Conservation (phyloP, 2,797 vertebrate species). For the Chrosomus eos region DNA sequence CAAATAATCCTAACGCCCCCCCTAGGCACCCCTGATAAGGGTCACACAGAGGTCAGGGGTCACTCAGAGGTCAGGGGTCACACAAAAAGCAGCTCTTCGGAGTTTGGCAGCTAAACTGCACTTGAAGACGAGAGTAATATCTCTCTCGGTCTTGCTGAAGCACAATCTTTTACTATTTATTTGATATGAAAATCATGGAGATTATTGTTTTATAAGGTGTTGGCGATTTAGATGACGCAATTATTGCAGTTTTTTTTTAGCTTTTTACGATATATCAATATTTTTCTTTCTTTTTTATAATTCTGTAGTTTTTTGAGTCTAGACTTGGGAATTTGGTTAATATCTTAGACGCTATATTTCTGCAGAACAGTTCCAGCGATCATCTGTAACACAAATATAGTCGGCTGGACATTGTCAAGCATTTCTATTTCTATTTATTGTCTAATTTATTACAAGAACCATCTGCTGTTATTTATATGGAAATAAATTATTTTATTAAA, state of each 20-base stretch:
- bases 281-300: background rate
- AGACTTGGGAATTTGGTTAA: background rate
- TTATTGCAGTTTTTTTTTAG: background rate
- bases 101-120: slow-evolving; percentile 38
- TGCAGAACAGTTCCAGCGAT: background rate
- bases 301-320: background rate
- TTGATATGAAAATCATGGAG: background rate
- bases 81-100: background rate
- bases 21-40: no score
- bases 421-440: slow-evolving; percentile 45
- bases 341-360: background rate
- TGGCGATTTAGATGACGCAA: background rate
- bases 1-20: no score
- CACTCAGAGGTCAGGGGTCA: background rate
- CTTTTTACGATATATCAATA: slow-evolving; percentile 1
- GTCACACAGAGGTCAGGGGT: background rate
- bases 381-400: background rate
- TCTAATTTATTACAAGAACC: slow-evolving; percentile 41
- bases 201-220: slow-evolving; percentile 33
- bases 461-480: slow-evolving; percentile 49
- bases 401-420: background rate
- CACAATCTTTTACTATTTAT: slow-evolving; percentile 19
- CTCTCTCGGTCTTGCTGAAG: slow-evolving; percentile 1
- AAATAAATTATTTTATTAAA: slow-evolving; percentile 61
- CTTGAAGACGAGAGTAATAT: slow-evolving; percentile 12